These are phyloP conservation scores for Clarias batrachus DNA, from an alignment of 2,113 vertebrate genomes.

Conservation along the genomic window DNA sequence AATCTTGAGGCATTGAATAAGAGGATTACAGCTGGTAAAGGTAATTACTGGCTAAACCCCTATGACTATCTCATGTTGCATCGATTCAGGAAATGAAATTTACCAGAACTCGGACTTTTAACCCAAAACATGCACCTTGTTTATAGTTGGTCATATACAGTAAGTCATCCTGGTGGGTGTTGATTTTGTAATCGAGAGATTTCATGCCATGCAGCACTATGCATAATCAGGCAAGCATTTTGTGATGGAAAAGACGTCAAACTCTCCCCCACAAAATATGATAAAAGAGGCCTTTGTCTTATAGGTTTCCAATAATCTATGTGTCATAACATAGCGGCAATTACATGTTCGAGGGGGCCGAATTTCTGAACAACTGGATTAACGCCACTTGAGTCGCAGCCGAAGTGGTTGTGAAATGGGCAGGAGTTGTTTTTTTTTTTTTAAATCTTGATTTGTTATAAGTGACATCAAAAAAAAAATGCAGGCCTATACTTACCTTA, in stretches of 20 bases:
- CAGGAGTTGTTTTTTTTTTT: background rate
- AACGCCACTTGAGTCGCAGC: background rate
- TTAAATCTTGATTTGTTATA: background rate
- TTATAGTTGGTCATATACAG: background rate
- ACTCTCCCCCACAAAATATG: constrained; percentile 29
- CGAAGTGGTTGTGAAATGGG: background rate
- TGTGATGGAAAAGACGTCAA: constrained; percentile 43
- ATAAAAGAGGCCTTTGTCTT: constrained; percentile 66
- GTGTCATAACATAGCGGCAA: constrained; percentile 19
- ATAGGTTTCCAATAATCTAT: constrained; percentile 16
- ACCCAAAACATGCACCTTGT: background rate
- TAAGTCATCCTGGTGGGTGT: constrained; percentile 1
- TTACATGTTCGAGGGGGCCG: constrained; percentile 1
- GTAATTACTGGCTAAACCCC: constrained; percentile 45
- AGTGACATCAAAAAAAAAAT: background rate
- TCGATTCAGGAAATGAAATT: constrained; percentile 15
- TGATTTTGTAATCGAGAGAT: constrained; percentile 26
- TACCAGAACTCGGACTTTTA: background rate
- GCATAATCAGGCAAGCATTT: constrained; percentile 43
- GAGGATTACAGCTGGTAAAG: constrained; percentile 43
- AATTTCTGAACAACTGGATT: constrained; percentile 23
- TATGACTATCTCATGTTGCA: constrained; percentile 30
- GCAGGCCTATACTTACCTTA: constrained; percentile 8
- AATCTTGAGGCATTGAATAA: constrained; percentile 37
- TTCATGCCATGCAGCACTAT: constrained; percentile 35